These are phyloP conservation scores for Erpornis zantholeuca DNA, from an alignment of 2,113 vertebrate species.

Conservation along the genomic window DNA sequence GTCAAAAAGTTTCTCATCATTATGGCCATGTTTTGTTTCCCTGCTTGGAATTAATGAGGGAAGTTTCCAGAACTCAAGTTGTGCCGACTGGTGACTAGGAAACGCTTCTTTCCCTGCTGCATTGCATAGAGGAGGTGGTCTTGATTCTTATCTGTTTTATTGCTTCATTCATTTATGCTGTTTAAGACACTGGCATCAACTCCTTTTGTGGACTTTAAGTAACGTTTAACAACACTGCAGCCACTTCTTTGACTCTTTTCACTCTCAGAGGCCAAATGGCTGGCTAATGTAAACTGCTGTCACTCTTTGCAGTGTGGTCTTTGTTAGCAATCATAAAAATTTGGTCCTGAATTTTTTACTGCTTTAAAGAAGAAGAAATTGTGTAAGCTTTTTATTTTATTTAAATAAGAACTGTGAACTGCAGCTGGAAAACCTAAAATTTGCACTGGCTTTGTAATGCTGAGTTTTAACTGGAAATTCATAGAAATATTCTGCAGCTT, in stretches of 20 bases:
- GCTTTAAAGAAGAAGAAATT: not conserved
- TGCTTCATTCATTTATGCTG: not conserved
- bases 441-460: not conserved
- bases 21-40: not conserved
- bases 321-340: not conserved
- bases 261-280: not conserved
- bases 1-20: not conserved
- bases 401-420: not conserved
- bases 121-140: not conserved
- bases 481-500: not conserved
- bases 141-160: not conserved
- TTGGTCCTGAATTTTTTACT: not conserved
- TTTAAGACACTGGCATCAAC: not conserved
- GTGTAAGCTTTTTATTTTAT: not conserved
- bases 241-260: not conserved
- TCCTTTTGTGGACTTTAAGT: not conserved
- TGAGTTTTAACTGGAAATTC: not conserved
- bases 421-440: not conserved
- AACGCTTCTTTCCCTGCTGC: not conserved
- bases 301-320: not conserved
- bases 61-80: not conserved
- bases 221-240: not conserved
- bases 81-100: fast-evolving
- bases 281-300: not conserved
- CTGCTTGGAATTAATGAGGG: not conserved